Base-by-base conservation (phyloP, 2,797 vertebrate genomes). In the Sandelia bainsii region DNA sequence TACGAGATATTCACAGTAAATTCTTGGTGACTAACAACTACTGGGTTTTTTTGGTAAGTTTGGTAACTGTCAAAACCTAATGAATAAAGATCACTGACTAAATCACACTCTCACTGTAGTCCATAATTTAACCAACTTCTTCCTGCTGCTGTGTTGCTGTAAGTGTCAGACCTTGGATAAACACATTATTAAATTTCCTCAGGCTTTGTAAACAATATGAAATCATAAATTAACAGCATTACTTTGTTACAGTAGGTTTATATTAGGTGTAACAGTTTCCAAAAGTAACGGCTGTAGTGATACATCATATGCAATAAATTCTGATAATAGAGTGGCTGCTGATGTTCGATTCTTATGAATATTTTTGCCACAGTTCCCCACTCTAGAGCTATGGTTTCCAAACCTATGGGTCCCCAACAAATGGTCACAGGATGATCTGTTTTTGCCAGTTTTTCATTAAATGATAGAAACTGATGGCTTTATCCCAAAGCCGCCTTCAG, bases 181-280 rank as follows among this genome's bases (percentile, higher is more conserved):
- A 64, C 60, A 66, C 20, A 3, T 29, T n/a, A 16, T 32, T 45
- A 7, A 66, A 66, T 56, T 45, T 27, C 80, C 56, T 61, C 9
- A 37, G 65, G 62, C 40, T 42, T 8, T 11, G 77, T 62, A 84
- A 84, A 79, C 76, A 81, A 62, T 71, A 75, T 65, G 40, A 16
- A 76, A 56, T 63, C 45, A 61, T 57, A 73, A 4, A 87, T 82
- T 74, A 76, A 48, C 65, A 73, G 58, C 27, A 22, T 40, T 50
- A 22, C 51, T 68, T 51, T 66, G 62, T 72, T 63, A 10, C 4
- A 44, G 16, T 17, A 27, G 50, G 37, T 46, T 64, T 11, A 61
- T 46, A 16, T 57, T 45, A 76, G 61, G 29, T 59, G 63, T 81
- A 29, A 60, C 39, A 54, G 14, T 20, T 69, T 42, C 40, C 10